Percentiles rank a stretch among this genome's conserved stretches.
Evolutionary conservation across 1,140 invertebrate species (phyloP).

Genomic region (Caerostris darwini): DNA sequence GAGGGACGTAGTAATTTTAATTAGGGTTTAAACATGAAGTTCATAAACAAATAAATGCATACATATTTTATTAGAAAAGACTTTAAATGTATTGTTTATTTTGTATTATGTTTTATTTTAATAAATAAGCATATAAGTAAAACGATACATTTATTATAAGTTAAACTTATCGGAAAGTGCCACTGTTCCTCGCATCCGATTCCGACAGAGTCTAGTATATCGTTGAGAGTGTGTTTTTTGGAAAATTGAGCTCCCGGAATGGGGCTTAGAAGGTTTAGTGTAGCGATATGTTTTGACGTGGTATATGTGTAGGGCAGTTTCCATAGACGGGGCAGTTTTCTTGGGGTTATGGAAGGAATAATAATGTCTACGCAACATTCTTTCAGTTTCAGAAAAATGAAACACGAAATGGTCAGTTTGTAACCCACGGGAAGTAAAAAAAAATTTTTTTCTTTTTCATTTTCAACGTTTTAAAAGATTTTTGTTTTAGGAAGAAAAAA

Average conservation of each 20-base stretch:
- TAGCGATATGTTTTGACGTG: constrained; percentile 38
- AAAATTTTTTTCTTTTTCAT: no score
- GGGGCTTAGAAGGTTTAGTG: constrained; percentile 30
- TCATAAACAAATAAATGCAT: no score
- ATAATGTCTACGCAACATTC: neutral
- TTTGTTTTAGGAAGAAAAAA: no score
- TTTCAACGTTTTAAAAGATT: no score
- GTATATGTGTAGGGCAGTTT: neutral
- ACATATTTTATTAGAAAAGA: no score
- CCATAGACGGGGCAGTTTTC: neutral
- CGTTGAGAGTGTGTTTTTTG: constrained; percentile 47
- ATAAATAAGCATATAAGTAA: no score
- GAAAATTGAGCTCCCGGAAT: constrained; percentile 54
- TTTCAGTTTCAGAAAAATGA: neutral
- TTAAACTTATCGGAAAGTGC: neutral
- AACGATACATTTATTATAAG: neutral
- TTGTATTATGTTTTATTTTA: no score
- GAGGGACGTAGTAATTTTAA: no score
- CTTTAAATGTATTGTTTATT: no score
- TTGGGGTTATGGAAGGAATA: constrained; percentile 50
- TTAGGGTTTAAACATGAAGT: no score
- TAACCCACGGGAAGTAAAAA: no score
- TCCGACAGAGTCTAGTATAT: neutral
- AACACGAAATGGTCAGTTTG: no score
- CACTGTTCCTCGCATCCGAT: neutral